These are phyloP conservation scores for Gouania willdenowi DNA, from an alignment of 2,797 vertebrate species.

Conservation along the genomic window DNA sequence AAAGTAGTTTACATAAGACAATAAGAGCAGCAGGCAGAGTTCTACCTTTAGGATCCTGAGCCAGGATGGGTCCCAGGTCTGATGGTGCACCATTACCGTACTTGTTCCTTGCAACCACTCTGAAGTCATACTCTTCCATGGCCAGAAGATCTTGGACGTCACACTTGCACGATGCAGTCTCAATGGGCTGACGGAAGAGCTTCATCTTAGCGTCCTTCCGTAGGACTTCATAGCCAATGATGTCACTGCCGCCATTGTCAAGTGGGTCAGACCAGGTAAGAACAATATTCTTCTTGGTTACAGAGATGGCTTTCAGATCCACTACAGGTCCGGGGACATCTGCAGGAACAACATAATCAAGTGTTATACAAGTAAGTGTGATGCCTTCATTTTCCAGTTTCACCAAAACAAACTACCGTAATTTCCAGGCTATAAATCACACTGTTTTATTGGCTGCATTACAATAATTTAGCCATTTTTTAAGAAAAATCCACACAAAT, in stretches of 20 bases:
- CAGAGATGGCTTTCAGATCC: constrained; percentile 88
- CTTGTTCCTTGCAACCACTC: constrained; percentile 94
- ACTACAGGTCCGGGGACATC: constrained; percentile 95
- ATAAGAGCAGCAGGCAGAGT: too few relatives aligned
- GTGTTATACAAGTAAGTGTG: too few relatives aligned
- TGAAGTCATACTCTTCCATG: constrained; percentile 94
- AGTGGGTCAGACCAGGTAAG: constrained; percentile 94
- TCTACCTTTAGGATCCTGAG: constrained; percentile 91
- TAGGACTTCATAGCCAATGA: constrained; percentile 91
- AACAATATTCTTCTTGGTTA: constrained; percentile 93
- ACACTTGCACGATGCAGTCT: constrained; percentile 91
- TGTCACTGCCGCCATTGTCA: constrained; percentile 95
- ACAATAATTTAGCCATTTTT: too few relatives aligned
- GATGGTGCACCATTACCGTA: constrained; percentile 88
- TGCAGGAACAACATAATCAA: too few relatives aligned
- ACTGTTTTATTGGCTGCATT: too few relatives aligned
- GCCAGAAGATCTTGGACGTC: constrained; percentile 89
- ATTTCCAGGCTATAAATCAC: too few relatives aligned
- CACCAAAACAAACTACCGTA: too few relatives aligned
- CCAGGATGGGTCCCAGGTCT: constrained; percentile 91
- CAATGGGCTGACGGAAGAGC: constrained; percentile 92
- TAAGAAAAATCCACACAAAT: too few relatives aligned
- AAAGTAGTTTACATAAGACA: too few relatives aligned
- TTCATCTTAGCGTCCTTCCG: constrained; percentile 95
- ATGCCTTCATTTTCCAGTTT: too few relatives aligned